Evolutionary conservation across 2,888 invertebrate genomes (phyloP).

Genomic region (Heteromurus nitidus): DNA sequence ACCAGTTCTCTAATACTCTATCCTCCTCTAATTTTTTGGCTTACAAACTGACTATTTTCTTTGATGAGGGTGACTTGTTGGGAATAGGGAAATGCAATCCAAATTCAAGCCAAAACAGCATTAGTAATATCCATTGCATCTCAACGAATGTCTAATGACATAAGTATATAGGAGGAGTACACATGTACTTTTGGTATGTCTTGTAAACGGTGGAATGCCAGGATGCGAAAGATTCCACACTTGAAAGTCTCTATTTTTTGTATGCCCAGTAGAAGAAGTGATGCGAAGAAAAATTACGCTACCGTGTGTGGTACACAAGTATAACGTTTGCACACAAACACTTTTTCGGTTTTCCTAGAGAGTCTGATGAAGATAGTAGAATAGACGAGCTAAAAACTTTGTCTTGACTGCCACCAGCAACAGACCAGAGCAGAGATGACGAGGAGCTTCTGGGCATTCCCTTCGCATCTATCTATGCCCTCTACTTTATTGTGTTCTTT

Average conservation of each 20-base stretch:
- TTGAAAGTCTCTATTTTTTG: conserved; percentile 7
- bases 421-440: too few species aligned
- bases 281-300: background rate
- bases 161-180: conserved; percentile 5
- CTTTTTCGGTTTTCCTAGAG: too few species aligned
- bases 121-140: conserved; percentile 24
- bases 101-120: conserved; percentile 8
- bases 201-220: conserved; percentile 15
- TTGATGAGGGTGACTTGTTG: conserved; percentile 11
- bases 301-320: too few species aligned
- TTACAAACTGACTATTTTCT: too few species aligned
- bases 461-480: too few species aligned
- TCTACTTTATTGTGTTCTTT: too few species aligned
- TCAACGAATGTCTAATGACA: conserved; percentile 29
- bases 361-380: background rate
- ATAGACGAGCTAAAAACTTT: background rate
- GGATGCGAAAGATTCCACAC: conserved; percentile 41
- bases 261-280: conserved; percentile 6
- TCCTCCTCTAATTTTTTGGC: background rate
- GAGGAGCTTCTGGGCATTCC: too few species aligned
- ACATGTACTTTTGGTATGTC: background rate
- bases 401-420: conserved; percentile 2
- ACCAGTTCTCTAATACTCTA: background rate
- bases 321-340: too few species aligned
- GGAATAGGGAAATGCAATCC: conserved; percentile 44